Percentiles rank a stretch among this genome's conserved stretches.
Evolutionary conservation across 2,113 vertebrate genomes (phyloP).

Genomic region (Elaphurus davidianus): DNA sequence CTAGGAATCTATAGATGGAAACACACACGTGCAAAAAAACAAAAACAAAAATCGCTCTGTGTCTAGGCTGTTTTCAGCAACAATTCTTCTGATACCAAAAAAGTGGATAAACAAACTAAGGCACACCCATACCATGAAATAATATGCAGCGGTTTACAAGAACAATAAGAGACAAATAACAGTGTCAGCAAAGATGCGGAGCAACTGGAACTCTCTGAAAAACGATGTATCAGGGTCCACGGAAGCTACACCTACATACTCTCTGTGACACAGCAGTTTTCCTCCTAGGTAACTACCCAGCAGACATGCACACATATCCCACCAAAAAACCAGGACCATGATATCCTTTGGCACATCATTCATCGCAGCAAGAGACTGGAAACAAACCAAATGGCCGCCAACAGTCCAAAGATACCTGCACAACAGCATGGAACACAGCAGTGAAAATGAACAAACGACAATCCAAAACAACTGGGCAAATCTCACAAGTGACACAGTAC

Average conservation of each 20-base stretch:
- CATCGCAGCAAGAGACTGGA: not conserved
- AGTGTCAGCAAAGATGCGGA: not conserved
- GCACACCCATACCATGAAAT: not conserved
- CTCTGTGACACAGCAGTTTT: not conserved
- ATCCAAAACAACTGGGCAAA: not conserved
- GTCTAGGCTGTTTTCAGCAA: not conserved
- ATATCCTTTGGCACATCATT: not conserved
- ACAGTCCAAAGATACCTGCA: fast-evolving
- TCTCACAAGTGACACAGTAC: not conserved
- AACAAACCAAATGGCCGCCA: not conserved
- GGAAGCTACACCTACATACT: fast-evolving
- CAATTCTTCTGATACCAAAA: not conserved
- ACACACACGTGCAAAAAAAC: not conserved
- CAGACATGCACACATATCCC: fast-evolving
- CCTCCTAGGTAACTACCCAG: not conserved
- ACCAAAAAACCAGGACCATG: no score
- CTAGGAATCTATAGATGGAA: not conserved
- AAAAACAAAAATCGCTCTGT: not conserved
- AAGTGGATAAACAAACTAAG: not conserved
- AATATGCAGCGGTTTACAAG: not conserved
- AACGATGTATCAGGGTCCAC: not conserved
- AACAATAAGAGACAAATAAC: not conserved
- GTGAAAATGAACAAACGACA: fast-evolving
- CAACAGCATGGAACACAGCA: fast-evolving
- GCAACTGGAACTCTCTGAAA: not conserved